Evolutionary conservation across 2,797 vertebrate genomes (phyloP).

Genomic region (Falco columbarius): DNA sequence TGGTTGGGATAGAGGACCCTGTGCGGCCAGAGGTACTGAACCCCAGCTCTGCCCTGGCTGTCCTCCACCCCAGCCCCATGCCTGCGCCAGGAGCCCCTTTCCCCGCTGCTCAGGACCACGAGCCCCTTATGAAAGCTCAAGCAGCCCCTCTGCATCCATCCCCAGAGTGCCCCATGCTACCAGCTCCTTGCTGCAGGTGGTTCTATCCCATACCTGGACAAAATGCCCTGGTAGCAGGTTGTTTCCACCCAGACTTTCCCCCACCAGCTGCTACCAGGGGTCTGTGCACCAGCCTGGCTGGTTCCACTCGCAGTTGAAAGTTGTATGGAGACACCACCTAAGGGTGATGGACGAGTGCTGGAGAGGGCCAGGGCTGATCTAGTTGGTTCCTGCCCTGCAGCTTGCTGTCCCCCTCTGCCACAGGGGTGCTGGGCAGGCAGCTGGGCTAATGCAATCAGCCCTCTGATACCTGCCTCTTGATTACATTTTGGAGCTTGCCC

Average conservation of each 20-base stretch:
- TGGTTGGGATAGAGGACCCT: constrained; percentile 97
- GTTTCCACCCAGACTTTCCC: not conserved
- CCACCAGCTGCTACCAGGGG: fast-evolving
- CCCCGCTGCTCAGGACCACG: not conserved
- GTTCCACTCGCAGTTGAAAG: not conserved
- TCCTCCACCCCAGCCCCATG: too few species aligned
- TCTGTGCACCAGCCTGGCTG: not conserved
- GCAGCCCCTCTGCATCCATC: not conserved
- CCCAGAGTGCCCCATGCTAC: fast-evolving
- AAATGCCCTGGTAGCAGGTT: fast-evolving
- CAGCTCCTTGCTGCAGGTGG: fast-evolving
- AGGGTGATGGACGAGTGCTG: not conserved
- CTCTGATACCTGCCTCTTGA: not conserved
- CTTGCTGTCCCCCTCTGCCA: not conserved
- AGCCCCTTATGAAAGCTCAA: not conserved
- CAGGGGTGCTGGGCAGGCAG: not conserved
- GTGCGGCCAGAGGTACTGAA: constrained; percentile 90
- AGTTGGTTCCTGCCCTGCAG: not conserved
- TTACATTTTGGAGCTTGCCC: not conserved
- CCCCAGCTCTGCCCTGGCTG: not conserved
- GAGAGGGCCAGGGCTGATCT: not conserved
- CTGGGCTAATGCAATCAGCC: constrained; percentile 24
- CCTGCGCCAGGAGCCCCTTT: not conserved
- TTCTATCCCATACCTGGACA: not conserved
- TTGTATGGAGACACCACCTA: not conserved